Evolutionary conservation across 2,113 vertebrate genomes (phyloP), one percentile per base, ranked within the genome.

Genomic region (Cyprinodon tularosa): DNA sequence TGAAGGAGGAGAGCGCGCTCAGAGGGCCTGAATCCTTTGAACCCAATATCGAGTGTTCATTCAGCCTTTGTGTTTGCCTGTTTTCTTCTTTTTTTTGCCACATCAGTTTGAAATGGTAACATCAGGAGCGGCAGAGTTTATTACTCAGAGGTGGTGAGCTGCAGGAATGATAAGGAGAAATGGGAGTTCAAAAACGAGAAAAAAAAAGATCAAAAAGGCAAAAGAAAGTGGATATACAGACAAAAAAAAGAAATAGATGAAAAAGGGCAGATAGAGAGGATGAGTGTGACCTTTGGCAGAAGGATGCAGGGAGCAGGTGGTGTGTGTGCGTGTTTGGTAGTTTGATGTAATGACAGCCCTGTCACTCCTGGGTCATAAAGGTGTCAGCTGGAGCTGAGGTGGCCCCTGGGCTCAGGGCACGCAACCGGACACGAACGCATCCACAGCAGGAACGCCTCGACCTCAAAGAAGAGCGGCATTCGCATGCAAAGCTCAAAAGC

Each of bases 361-460:
- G 90, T 90, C 86, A 87, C 86, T 90, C 84, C 67, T 73, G 62
- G 85, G 90, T 91, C 90, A 88, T 88, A 88, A 91, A 91, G 86
- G 86, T 90, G 81, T 89, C 87, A 83, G 80, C 86, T 88, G 63
- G 77, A 89, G 57, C 77, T 83, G 81, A 84, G 70, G 60, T 42
- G 87, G 76, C 80, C 82, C 71, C 37, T 0, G 84, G 85, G 84
- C 81, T 72, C 76, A 59, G 74, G 68, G 66, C 67, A 9, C 17
- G 40, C 37, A 68, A 57, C 38, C 3, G 15, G 38, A 62, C 44
- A 7, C 38, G 4, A 63, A 13, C 14, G 29, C 36, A 14, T 39
- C 11, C 37, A 37, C 29, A 65, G n/a, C 72, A 42, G 53, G 0
- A 12, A 4, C 29, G 29, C 29, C 29, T 8, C 83, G 77, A 86